A percentile compares a stretch with the other conserved stretches of the same genome.
phyloP scores from a whole-genome alignment of 2,888 invertebrate genomes.

The Opisthograptis luteolata region DNA sequence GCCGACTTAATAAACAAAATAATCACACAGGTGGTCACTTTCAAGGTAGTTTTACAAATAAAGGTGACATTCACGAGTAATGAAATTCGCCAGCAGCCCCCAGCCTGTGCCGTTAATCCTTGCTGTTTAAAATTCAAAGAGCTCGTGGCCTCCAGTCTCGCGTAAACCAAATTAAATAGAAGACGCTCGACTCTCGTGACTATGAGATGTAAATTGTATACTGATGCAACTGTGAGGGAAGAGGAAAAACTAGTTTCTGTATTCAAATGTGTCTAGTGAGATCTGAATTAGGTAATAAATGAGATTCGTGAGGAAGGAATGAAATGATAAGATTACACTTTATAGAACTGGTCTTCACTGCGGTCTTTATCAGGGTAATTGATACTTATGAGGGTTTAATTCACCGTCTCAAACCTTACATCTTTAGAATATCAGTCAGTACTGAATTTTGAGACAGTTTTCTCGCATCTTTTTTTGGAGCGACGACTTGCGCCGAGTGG shows the following conservation, averaged over 20 bases:
- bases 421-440: too few relatives aligned
- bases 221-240: slow-evolving; percentile 42
- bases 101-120: slow-evolving; percentile 44
- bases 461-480: too few relatives aligned
- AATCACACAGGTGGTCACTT: too few relatives aligned
- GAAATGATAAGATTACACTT: too few relatives aligned
- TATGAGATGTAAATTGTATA: slow-evolving; percentile 57
- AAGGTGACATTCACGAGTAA: not conserved
- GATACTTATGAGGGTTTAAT: too few relatives aligned
- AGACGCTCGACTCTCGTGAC: slow-evolving; percentile 45
- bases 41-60: not conserved
- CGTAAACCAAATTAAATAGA: slow-evolving; percentile 59
- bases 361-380: too few relatives aligned
- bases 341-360: too few relatives aligned
- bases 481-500: too few relatives aligned
- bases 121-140: slow-evolving; percentile 60
- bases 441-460: too few relatives aligned
- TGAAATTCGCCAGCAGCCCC: not conserved
- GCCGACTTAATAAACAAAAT: not conserved
- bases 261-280: slow-evolving; percentile 5
- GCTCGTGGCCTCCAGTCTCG: slow-evolving; percentile 50
- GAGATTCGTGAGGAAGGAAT: too few relatives aligned
- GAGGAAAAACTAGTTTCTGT: slow-evolving; percentile 38
- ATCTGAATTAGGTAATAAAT: not conserved
- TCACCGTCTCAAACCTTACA: too few relatives aligned